phyloP scores from a whole-genome alignment of 2,113 vertebrate species.

The Emydura subglobosa region DNA sequence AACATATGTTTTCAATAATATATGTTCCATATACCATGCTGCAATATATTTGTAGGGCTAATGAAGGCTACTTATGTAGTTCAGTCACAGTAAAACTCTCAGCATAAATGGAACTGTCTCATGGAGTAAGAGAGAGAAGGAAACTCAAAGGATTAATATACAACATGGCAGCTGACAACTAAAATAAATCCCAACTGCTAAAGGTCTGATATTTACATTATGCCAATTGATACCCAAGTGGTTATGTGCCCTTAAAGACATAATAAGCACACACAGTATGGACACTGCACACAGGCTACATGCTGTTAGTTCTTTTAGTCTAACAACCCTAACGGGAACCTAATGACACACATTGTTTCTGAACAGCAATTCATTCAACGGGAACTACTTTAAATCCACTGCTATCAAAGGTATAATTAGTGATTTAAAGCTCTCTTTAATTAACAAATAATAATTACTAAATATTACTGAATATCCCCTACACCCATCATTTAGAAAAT shows the following conservation, averaged over 20 bases:
- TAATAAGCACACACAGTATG: background rate
- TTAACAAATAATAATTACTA: conserved; percentile 32
- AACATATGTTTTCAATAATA: background rate
- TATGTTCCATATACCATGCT: background rate
- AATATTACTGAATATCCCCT: background rate
- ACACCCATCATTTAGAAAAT: conserved; percentile 33
- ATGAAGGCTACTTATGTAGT: background rate
- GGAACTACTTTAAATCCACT: conserved; percentile 69
- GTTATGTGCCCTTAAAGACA: conserved; percentile 22
- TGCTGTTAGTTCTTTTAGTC: background rate
- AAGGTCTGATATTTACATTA: conserved; percentile 55
- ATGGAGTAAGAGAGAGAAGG: conserved; percentile 27
- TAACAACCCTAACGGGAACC: no score
- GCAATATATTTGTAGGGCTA: conserved; percentile 43
- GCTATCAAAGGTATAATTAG: conserved; percentile 56
- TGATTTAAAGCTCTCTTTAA: conserved; percentile 15
- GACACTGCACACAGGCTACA: background rate
- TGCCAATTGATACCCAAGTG: background rate
- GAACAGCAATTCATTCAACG: conserved; percentile 35
- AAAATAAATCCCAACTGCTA: conserved; percentile 50
- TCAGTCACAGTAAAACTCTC: conserved; percentile 31
- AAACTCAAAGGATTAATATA: conserved; percentile 31
- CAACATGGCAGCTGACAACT: conserved; percentile 48
- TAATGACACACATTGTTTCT: background rate
- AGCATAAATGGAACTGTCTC: conserved; percentile 42